Percentiles rank a stretch among this genome's conserved stretches.
These are phyloP conservation scores for Heliconius cydno DNA, from an alignment of 2,888 invertebrate genomes.

Conservation along the genomic window DNA sequence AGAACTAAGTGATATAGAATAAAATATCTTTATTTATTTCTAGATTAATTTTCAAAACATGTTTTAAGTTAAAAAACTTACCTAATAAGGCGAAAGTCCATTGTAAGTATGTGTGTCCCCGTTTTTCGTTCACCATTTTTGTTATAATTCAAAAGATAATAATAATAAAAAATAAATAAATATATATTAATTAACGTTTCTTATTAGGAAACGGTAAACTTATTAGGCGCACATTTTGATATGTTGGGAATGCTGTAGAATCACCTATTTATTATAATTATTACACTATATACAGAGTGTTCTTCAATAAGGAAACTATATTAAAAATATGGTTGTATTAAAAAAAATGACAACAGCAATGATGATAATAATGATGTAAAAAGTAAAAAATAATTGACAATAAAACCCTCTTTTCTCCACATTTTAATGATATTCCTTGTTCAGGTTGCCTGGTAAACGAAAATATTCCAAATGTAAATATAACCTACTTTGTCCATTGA, in stretches of 20 bases:
- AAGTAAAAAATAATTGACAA: too few species aligned
- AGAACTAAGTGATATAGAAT: neutral
- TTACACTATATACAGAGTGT: constrained; percentile 7
- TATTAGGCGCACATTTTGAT: constrained; percentile 2
- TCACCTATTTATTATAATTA: constrained; percentile 11
- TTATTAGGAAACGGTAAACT: neutral
- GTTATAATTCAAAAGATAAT: constrained; percentile 13
- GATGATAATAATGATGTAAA: neutral
- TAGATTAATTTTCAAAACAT: too few species aligned
- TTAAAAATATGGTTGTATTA: neutral
- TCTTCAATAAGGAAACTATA: neutral
- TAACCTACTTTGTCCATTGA: too few species aligned
- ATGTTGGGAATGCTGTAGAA: neutral
- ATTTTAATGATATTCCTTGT: neutral
- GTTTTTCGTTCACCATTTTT: constrained; percentile 19
- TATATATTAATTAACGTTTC: neutral
- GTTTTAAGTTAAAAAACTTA: constrained; percentile 4
- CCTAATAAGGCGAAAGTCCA: constrained; percentile 42
- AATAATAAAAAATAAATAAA: neutral
- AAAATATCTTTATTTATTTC: neutral
- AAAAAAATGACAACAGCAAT: neutral
- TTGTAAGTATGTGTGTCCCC: constrained; percentile 41
- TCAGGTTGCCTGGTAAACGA: neutral
- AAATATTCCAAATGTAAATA: neutral
- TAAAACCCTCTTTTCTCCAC: neutral